These are phyloP conservation scores for Accipiter virgatus DNA, from an alignment of 2,113 vertebrate genomes.

Conservation along the genomic window DNA sequence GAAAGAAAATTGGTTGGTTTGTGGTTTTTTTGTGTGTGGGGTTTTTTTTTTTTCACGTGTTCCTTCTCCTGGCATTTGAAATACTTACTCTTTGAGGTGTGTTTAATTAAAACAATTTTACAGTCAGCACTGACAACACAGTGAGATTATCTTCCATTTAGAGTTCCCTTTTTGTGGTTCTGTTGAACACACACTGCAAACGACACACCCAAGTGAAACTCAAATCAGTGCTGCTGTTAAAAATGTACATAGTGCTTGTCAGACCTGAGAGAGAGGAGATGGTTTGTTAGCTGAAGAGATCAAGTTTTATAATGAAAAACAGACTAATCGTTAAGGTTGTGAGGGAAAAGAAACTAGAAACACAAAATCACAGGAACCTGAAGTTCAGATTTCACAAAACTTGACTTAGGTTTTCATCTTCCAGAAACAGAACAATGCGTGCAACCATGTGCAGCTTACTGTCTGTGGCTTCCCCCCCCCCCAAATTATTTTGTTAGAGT, in stretches of 20 bases:
- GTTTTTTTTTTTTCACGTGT: not conserved
- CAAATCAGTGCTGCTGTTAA: not conserved
- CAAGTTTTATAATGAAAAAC: not conserved
- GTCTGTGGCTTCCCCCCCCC: not conserved
- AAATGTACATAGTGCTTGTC: not conserved
- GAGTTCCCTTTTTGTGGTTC: not conserved
- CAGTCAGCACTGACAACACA: not conserved
- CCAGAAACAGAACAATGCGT: not conserved
- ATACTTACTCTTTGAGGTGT: not conserved
- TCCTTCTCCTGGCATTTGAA: not conserved
- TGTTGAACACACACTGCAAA: not conserved
- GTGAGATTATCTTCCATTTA: not conserved
- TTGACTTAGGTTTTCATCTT: not conserved
- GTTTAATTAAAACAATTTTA: not conserved
- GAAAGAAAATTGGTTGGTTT: not conserved
- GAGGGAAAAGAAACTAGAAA: not conserved
- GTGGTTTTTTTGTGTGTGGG: no score
- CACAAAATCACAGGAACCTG: not conserved
- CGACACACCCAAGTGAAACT: not conserved
- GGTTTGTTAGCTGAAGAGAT: not conserved
- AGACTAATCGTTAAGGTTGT: not conserved
- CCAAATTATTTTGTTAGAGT: not conserved
- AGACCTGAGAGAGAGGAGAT: not conserved
- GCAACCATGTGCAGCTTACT: rapidly evolving
- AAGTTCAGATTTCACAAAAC: not conserved